These are phyloP conservation scores for Eubasilissa splendida DNA, from an alignment of 2,888 invertebrate genomes.

Conservation along the genomic window DNA sequence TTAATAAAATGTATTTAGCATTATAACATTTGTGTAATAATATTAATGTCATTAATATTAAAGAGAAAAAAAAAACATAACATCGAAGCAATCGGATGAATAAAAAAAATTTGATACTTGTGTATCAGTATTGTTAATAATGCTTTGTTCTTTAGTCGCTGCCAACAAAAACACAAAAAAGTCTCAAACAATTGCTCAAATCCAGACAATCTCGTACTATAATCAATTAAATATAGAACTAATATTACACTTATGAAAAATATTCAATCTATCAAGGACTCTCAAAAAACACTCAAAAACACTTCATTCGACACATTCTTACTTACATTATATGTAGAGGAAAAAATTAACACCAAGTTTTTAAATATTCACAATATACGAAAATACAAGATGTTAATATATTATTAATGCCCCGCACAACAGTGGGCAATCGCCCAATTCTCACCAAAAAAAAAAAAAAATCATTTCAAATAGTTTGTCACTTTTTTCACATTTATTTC, in stretches of 20 bases:
- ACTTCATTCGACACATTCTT: conserved; percentile 40
- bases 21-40: no score
- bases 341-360: conserved; percentile 54
- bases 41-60: no score
- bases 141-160: no score
- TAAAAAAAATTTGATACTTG: no score
- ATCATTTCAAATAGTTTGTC: background rate
- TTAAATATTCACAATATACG: conserved; percentile 56
- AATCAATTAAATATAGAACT: conserved; percentile 23
- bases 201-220: background rate
- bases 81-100: no score
- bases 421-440: conserved; percentile 24
- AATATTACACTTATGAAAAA: conserved; percentile 33
- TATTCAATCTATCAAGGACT: conserved; percentile 26
- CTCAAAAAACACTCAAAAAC: conserved; percentile 41
- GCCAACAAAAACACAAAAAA: no score
- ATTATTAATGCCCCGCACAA: conserved; percentile 14
- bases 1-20: no score
- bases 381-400: conserved; percentile 51
- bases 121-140: no score
- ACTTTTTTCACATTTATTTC: conserved; percentile 9
- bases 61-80: no score
- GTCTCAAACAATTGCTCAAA: no score
- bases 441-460: background rate
- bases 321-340: conserved; percentile 51